Evolutionary conservation across 2,113 vertebrate genomes (phyloP), one percentile per base, ranked within the genome.

Genomic region (Xerus inauris): DNA sequence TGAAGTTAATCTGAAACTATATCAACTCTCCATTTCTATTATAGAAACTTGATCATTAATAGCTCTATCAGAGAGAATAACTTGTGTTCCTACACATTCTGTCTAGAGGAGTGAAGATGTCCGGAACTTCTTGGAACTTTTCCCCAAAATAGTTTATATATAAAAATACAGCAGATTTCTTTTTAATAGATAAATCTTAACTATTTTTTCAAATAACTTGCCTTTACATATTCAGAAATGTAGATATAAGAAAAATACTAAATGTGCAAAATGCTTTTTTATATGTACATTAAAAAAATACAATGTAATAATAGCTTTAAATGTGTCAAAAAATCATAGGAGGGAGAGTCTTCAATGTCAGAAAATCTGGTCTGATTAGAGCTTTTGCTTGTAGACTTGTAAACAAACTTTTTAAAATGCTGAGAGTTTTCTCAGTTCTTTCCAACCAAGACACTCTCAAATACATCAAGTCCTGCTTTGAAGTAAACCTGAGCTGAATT

Each of bases 391-490:
- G 82, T 95, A 0, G 1, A 98, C 96, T 67, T 97, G 98, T 98
- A 99, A 99, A 98, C 98, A 98, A 97, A 90, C 51, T n/a, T 96
- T 96, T 97, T 40, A 49, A 96, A 98, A 98, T 97, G 93, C 90
- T 95, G 87, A 95, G 62, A 75, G 54, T 97, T 95, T 93, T 97
- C 97, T 99, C 98, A 99, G 93, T 98, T 98, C 91, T 97, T 98
- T 97, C 97, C 97, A 95, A 93, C 97, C 62, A 98, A 98, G 97
- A 98, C 96, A 97, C 98, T 98, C 97, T 99, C 99, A 95, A 99
- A 99, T 96, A 99, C 98, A 95, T 99, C 98, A 69, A 99, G 98
- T 96, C 99, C 99, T 91, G 99, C 99, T 98, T 98, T 98, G 94
- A 99, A 98, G 95, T 99, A 99, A 96, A 98, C 98, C 98, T 99